Evolutionary conservation across 2,888 invertebrate genomes (phyloP).

Genomic region (Drosophila pegasa): DNA sequence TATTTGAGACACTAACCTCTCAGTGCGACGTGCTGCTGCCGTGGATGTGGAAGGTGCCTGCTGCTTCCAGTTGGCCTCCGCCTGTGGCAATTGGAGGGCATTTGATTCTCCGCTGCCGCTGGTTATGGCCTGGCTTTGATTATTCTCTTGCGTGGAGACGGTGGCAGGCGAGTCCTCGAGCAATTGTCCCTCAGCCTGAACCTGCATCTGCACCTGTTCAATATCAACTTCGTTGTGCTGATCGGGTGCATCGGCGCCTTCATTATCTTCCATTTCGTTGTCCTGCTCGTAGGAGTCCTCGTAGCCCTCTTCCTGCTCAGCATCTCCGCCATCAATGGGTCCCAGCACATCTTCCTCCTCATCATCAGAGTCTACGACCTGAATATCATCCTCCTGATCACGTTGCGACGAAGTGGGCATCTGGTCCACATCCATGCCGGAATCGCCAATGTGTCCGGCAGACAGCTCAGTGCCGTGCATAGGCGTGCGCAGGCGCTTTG

Average conservation of each 20-base stretch:
- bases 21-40: conserved; percentile 76
- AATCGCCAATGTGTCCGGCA: conserved; percentile 87
- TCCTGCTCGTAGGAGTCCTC: conserved; percentile 86
- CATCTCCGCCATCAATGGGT: conserved; percentile 84
- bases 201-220: conserved; percentile 88
- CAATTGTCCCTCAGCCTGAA: conserved; percentile 57
- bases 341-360: conserved; percentile 87
- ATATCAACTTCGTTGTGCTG: conserved; percentile 88
- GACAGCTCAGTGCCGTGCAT: conserved; percentile 80
- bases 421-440: conserved; percentile 89
- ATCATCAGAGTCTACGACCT: conserved; percentile 92
- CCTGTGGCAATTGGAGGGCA: conserved; percentile 59
- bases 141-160: conserved; percentile 82
- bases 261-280: conserved; percentile 87
- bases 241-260: conserved; percentile 83
- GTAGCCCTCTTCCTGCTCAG: conserved; percentile 87
- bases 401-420: conserved; percentile 94
- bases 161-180: conserved; percentile 56
- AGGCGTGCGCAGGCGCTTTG: conserved; percentile 82
- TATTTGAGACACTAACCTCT: conserved; percentile 64
- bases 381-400: conserved; percentile 93
- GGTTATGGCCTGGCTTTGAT: conserved; percentile 90
- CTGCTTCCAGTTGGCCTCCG: conserved; percentile 80
- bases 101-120: conserved; percentile 90
- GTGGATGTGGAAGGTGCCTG: conserved; percentile 80